These are phyloP conservation scores for Epinotia bilunana DNA, from an alignment of 2,888 invertebrate genomes.

Conservation along the genomic window DNA sequence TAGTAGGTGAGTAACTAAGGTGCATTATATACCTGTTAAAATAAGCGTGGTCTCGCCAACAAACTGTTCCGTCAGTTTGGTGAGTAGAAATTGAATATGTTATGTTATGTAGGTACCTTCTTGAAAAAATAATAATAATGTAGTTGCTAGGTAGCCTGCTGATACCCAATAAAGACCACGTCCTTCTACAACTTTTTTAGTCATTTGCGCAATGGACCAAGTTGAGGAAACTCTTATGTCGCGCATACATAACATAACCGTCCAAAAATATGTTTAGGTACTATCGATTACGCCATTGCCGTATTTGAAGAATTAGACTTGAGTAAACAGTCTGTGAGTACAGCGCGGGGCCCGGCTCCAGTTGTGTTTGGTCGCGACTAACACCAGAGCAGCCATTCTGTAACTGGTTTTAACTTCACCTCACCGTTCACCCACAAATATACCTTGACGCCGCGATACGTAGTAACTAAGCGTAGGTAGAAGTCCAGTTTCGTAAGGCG, in stretches of 20 bases:
- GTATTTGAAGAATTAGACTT: constrained; percentile 39
- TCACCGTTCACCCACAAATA: no score
- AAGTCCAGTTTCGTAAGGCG: no score
- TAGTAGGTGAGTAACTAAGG: no score
- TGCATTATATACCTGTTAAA: no score
- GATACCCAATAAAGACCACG: not conserved
- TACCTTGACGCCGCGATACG: no score
- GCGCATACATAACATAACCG: constrained; percentile 28
- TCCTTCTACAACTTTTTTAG: not conserved
- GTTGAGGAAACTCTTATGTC: constrained; percentile 31
- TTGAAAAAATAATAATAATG: no score
- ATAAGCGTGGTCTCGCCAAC: no score
- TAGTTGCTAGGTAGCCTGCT: not conserved
- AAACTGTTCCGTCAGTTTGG: no score
- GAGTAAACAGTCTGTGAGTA: constrained; percentile 20
- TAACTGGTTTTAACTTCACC: no score
- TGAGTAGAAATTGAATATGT: no score
- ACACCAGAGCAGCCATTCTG: not conserved
- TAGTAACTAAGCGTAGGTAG: no score
- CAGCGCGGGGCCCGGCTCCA: not conserved
- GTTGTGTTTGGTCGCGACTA: constrained; percentile 4
- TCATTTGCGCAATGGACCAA: constrained; percentile 21
- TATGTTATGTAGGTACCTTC: no score
- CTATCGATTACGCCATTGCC: constrained; percentile 33
- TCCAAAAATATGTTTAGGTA: constrained; percentile 33